Conservation (phyloP, 2,888 invertebrate species). For the Synanthedon myopaeformis region DNA sequence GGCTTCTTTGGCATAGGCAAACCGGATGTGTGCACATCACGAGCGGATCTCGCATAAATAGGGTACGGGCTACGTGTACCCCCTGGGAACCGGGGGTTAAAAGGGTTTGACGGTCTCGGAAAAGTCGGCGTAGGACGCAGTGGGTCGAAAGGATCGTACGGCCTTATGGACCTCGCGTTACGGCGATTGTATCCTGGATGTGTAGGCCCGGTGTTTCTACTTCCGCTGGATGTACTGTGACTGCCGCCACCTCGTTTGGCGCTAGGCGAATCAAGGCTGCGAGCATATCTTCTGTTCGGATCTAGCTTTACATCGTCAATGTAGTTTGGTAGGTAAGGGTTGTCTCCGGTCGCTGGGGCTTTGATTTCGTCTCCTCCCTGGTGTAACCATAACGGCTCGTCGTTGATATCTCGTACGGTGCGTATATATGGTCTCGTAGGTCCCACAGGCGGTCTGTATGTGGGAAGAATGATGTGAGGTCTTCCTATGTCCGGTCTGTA, state of each 20-base stretch:
- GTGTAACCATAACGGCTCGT: background rate
- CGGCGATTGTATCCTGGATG: slow-evolving; percentile 34
- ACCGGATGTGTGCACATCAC: slow-evolving; percentile 8
- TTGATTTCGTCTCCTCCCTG: background rate
- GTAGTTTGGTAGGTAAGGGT: slow-evolving; percentile 16
- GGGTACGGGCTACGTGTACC: slow-evolving; percentile 4
- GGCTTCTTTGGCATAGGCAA: slow-evolving; percentile 11
- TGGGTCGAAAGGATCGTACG: slow-evolving; percentile 4
- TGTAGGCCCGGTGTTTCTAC: slow-evolving; percentile 23
- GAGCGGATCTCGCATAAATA: slow-evolving; percentile 10
- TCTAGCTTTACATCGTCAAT: slow-evolving; percentile 19
- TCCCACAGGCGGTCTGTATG: background rate
- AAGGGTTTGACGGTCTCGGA: slow-evolving; percentile 5
- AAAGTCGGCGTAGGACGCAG: background rate
- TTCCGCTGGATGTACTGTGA: slow-evolving; percentile 16
- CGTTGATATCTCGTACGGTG: background rate
- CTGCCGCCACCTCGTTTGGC: slow-evolving; percentile 10
- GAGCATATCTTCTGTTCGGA: slow-evolving; percentile 10
- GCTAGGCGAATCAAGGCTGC: slow-evolving; percentile 7
- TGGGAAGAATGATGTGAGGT: background rate
- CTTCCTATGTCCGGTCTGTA: background rate
- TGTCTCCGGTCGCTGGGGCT: slow-evolving; percentile 11
- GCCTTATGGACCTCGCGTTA: slow-evolving; percentile 17
- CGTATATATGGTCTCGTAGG: background rate
- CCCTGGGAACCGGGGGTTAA: slow-evolving; percentile 4